Conservation (phyloP, 1,140 invertebrate species). For the Drosophila cardini region DNA sequence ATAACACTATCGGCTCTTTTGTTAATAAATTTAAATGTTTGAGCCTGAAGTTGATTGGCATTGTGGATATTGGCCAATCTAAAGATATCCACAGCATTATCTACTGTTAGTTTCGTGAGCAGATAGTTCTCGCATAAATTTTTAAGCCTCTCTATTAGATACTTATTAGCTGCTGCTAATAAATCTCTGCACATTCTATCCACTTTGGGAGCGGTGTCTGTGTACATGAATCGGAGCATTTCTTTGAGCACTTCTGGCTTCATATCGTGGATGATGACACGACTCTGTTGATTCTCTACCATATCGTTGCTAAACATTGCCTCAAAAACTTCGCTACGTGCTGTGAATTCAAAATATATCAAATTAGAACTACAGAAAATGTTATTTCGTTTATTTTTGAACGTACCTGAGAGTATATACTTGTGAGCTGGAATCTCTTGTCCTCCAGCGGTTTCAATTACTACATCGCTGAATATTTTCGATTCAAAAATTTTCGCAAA, state of each 20-base stretch:
- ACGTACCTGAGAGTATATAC: constrained; percentile 11
- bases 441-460: neutral
- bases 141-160: constrained; percentile 1
- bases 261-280: neutral
- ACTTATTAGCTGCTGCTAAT: constrained; percentile 9
- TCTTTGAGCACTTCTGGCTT: neutral
- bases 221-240: constrained; percentile 21
- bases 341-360: neutral
- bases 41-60: neutral
- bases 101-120: neutral
- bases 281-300: neutral
- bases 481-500: constrained; percentile 24
- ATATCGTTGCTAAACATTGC: constrained; percentile 1
- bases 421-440: constrained; percentile 6
- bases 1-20: neutral
- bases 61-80: neutral
- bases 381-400: neutral
- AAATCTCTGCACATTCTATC: neutral
- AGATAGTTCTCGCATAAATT: constrained; percentile 12
- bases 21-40: constrained; percentile 8
- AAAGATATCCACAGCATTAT: constrained; percentile 6
- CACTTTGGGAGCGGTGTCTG: constrained; percentile 3
- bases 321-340: constrained; percentile 19
- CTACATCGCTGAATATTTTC: constrained; percentile 18
- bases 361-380: neutral